Evolutionary conservation across 2,888 invertebrate genomes (phyloP), one percentile per base, ranked within the genome.

Genomic region (Polyploca ridens): DNA sequence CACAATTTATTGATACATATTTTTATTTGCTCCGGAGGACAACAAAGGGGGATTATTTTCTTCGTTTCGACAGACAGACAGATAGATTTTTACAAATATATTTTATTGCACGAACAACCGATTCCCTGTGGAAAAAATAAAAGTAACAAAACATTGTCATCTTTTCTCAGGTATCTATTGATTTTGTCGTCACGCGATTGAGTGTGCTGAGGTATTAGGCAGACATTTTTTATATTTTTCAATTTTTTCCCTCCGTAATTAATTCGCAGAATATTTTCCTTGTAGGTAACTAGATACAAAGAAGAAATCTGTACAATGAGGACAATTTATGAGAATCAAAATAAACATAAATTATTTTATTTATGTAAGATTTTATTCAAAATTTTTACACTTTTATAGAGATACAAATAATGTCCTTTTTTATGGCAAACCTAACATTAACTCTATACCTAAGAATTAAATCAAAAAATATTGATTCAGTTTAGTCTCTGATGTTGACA

Each of bases 41-140:
- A 66, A 69, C 69, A 72, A 68, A 66, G 66, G 67, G 64, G 35
- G 54, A 71, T 74, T 69, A 63, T 66, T 71, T 69, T 66, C 59
- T 61, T 41, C 60, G 33, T 14, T 61, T 67, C 58, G 62, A 68
- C 63, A 64, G 65, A 62, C 33, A 54, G 64, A 68, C 63, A 63
- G 65, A 62, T 54, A 54, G 19, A 49, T 72, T 62, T 74, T 74
- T 76, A 67, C 68, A 58, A 69, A 46, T 60, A 69, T 70, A 75
- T 69, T 69, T 66, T 61, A 61, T 61, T 27, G 41, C 19, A 19
- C 16, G 54, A 10, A 54, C 19, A 41, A 41, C 44, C 41, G 27
- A 19, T 41, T 16, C 38, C 35, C 38, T 5, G 35, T 16, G 38
- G 58, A 46, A 46, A 46, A 46, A 46, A n/a, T 5, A 6, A 46